Conservation (phyloP, 1,140 invertebrate species). For the Pogonognathellus flavescens region DNA sequence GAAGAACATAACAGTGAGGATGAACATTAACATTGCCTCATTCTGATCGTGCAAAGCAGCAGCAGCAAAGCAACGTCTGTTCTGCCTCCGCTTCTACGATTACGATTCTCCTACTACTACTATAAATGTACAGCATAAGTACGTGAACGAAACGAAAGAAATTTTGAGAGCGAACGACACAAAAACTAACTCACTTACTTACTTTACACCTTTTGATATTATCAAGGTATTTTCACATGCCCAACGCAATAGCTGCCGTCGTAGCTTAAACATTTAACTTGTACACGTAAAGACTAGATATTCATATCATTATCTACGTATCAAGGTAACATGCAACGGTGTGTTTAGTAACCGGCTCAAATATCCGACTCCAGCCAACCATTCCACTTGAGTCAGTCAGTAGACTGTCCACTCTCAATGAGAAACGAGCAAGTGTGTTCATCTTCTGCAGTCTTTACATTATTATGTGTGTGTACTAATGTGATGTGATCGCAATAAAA, state of each 20-base stretch:
- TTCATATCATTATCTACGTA: conserved; percentile 1
- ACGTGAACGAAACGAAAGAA: conserved; percentile 31
- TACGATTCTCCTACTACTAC: not conserved
- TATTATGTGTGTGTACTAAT: not conserved
- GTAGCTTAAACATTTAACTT: not conserved
- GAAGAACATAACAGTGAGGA: not conserved
- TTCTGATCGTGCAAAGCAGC: not conserved
- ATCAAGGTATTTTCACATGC: not conserved
- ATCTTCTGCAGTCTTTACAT: not conserved
- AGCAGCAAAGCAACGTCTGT: not conserved
- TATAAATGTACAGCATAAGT: not conserved
- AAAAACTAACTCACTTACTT: conserved; percentile 36
- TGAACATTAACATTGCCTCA: not conserved
- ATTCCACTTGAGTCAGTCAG: not conserved
- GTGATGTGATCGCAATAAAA: not conserved
- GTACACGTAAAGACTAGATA: not conserved
- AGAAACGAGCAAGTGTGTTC: not conserved
- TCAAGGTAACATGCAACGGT: not conserved
- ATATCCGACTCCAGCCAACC: not conserved
- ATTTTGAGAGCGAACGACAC: conserved; percentile 33
- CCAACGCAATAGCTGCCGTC: too few species aligned
- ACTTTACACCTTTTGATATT: conserved; percentile 34
- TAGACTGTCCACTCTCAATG: not conserved
- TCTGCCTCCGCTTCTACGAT: too few species aligned
- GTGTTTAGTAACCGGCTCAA: not conserved